A percentile compares a stretch with the other conserved stretches of the same genome.
Conservation (phyloP, 2,797 vertebrate species). For the Mustela erminea region DNA sequence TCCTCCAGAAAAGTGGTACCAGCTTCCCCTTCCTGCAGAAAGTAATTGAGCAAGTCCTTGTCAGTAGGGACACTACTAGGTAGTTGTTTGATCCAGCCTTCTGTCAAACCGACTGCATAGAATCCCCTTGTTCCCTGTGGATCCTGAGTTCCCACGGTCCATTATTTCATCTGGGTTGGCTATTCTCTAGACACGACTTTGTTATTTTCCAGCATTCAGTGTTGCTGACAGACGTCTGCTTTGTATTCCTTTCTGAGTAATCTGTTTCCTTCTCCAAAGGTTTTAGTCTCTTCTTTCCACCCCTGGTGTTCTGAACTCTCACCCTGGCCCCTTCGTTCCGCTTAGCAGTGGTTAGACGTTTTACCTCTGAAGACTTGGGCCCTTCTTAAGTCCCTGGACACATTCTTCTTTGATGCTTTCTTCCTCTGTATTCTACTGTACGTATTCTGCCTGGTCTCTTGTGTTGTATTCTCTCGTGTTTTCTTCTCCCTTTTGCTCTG, state of each 20-base stretch:
- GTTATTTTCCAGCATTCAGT: slow-evolving; percentile 25
- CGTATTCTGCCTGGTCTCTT: background rate
- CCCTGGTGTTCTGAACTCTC: background rate
- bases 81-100: slow-evolving; percentile 23
- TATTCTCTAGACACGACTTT: slow-evolving; percentile 8
- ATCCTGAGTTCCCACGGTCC: background rate
- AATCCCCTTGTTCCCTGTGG: background rate
- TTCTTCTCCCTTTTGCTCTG: slow-evolving; percentile 43
- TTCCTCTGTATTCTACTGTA: slow-evolving; percentile 18
- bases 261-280: background rate
- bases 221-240: slow-evolving; percentile 6
- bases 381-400: background rate
- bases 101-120: background rate
- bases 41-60: background rate
- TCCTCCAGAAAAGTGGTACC: background rate
- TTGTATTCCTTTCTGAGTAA: slow-evolving; percentile 39
- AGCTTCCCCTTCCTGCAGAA: slow-evolving; percentile 28
- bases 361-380: background rate
- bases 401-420: slow-evolving; percentile 41
- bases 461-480: slow-evolving; percentile 26
- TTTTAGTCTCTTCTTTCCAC: background rate
- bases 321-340: background rate
- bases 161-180: background rate
- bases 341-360: background rate
- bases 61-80: background rate